Evolutionary conservation across 2,888 invertebrate species (phyloP).

Genomic region (Lymantria dispar): DNA sequence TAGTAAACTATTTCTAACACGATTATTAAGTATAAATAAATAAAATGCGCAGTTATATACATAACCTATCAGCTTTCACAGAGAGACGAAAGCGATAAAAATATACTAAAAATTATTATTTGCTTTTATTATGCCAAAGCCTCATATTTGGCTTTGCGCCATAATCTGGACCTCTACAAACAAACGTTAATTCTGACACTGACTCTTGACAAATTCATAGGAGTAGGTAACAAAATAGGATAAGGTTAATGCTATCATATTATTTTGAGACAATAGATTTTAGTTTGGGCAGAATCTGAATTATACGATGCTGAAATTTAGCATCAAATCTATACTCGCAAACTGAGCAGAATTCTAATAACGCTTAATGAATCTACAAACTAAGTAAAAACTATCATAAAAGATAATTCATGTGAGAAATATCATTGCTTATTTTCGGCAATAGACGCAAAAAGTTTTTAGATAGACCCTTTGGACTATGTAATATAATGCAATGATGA

Average conservation of each 20-base stretch:
- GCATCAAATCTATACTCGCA: background rate
- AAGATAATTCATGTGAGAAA: background rate
- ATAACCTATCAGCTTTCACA: background rate
- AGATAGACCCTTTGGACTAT: too few species aligned
- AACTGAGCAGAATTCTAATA: background rate
- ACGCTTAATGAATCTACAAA: background rate
- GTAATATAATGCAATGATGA: too few species aligned
- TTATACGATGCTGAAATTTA: slow-evolving; percentile 13
- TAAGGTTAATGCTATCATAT: slow-evolving; percentile 24
- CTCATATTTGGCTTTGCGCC: slow-evolving; percentile 8
- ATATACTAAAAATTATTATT: background rate
- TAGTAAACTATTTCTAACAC: too few species aligned
- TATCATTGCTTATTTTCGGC: background rate
- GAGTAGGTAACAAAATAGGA: slow-evolving; percentile 17
- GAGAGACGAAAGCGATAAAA: background rate
- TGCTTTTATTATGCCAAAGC: background rate
- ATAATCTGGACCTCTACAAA: slow-evolving; percentile 9
- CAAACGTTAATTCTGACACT: slow-evolving; percentile 31
- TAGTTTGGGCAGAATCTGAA: slow-evolving; percentile 7
- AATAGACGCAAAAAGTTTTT: background rate
- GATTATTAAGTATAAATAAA: too few species aligned
- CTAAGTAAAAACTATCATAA: background rate
- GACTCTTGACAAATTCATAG: slow-evolving; percentile 37
- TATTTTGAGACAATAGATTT: slow-evolving; percentile 23
- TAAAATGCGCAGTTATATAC: too few species aligned